A percentile compares a stretch with the other conserved stretches of the same genome.
These are phyloP conservation scores for Pseudomyrmex pallidus DNA, from an alignment of 1,140 invertebrate species.

Conservation along the genomic window DNA sequence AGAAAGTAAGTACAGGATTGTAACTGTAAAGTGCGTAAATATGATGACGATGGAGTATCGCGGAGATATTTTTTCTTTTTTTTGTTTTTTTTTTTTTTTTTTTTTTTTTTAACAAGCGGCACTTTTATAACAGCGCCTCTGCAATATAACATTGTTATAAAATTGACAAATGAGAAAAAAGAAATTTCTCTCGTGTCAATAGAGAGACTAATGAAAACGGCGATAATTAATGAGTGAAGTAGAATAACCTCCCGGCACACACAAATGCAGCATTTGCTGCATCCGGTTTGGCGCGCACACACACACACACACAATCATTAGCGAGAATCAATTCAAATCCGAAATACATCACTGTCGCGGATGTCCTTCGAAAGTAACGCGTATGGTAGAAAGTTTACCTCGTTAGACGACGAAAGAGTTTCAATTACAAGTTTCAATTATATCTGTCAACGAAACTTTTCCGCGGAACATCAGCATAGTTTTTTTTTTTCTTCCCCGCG, in stretches of 20 bases:
- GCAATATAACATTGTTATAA: not conserved
- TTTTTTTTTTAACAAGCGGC: not conserved
- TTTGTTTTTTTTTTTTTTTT: too few relatives aligned
- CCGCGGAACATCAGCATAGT: not conserved
- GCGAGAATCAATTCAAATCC: not conserved
- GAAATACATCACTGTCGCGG: not conserved
- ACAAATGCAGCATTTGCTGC: not conserved
- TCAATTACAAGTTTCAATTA: not conserved
- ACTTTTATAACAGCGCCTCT: too few relatives aligned
- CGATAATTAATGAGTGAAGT: conserved; percentile 23
- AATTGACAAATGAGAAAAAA: conserved; percentile 41
- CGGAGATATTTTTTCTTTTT: too few relatives aligned
- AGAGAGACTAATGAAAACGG: not conserved
- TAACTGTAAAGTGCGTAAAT: too few relatives aligned
- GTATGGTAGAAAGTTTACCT: not conserved
- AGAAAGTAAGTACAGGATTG: too few relatives aligned
- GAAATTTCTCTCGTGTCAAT: conserved; percentile 19
- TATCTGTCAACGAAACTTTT: conserved; percentile 5
- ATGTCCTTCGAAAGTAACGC: not conserved
- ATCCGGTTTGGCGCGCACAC: too few relatives aligned
- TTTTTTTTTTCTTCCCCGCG: too few relatives aligned
- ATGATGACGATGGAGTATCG: too few relatives aligned
- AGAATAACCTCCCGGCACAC: not conserved
- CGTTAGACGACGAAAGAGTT: too few relatives aligned
- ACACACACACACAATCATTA: not conserved